Conservation (phyloP, 2,888 invertebrate genomes). For the Sturmia bella region DNA sequence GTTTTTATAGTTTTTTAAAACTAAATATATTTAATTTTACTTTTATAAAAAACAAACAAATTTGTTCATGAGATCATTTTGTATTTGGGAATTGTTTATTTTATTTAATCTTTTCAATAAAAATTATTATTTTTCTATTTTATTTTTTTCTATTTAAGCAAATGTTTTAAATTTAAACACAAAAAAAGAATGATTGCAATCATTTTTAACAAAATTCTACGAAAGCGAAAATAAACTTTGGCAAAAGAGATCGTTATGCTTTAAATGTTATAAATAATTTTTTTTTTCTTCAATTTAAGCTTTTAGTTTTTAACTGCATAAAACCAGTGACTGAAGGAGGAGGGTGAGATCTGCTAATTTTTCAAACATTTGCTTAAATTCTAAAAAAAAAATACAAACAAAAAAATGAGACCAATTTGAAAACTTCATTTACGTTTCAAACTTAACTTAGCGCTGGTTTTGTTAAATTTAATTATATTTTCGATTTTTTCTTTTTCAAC, state of each 20-base stretch:
- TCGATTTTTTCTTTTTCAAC: constrained; percentile 43
- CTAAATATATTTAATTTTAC: constrained; percentile 57
- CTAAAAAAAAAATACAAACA: constrained; percentile 69
- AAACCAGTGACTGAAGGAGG: constrained; percentile 53
- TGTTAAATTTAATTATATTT: constrained; percentile 31
- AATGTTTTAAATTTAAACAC: constrained; percentile 20
- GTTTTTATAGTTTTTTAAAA: constrained; percentile 55
- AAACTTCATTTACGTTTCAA: constrained; percentile 74
- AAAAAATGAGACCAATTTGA: constrained; percentile 81
- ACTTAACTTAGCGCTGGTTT: constrained; percentile 49
- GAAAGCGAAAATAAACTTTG: constrained; percentile 66
- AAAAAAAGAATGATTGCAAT: constrained; percentile 49
- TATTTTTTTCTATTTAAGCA: constrained; percentile 41
- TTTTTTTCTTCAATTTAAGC: constrained; percentile 18
- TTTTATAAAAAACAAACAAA: constrained; percentile 59
- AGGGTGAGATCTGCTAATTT: constrained; percentile 58
- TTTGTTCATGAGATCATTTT: constrained; percentile 80
- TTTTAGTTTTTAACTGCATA: constrained; percentile 34
- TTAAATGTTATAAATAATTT: not conserved
- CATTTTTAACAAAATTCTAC: constrained; percentile 37
- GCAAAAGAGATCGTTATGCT: constrained; percentile 64
- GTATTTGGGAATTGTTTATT: constrained; percentile 82
- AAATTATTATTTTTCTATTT: constrained; percentile 60
- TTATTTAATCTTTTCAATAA: constrained; percentile 68
- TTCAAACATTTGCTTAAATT: constrained; percentile 69